phyloP scores from a whole-genome alignment of 1,140 invertebrate genomes.

The Hyphantria cunea region DNA sequence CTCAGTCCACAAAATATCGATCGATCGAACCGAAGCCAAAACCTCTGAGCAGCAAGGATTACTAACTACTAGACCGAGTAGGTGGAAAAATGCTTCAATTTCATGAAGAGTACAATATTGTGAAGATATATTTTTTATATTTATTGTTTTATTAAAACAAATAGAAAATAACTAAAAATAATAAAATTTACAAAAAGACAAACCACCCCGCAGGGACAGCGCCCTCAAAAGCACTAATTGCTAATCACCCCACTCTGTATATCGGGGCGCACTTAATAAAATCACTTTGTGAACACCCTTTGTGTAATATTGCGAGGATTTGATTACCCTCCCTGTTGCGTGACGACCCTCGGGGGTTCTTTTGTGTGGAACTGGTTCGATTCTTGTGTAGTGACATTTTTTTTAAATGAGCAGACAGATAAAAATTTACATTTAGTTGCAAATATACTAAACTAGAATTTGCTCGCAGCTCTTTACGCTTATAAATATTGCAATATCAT shows the following conservation, averaged over 20 bases:
- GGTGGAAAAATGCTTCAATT: not conserved
- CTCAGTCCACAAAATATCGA: too few relatives aligned
- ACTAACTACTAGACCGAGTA: not conserved
- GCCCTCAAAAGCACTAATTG: conserved; percentile 9
- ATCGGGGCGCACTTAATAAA: conserved; percentile 22
- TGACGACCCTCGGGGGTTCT: not conserved
- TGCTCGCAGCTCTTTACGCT: too few relatives aligned
- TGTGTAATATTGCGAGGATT: conserved; percentile 18
- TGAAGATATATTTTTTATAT: not conserved
- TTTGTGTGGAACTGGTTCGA: not conserved
- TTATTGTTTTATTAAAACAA: not conserved
- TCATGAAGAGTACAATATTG: not conserved
- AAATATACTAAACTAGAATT: too few relatives aligned
- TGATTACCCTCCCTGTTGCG: conserved; percentile 9
- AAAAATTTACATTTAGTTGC: not conserved
- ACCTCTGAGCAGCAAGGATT: not conserved
- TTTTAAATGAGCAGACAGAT: conserved; percentile 11
- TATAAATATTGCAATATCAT: not conserved
- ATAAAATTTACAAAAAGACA: conserved; percentile 11
- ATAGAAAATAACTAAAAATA: conserved; percentile 16
- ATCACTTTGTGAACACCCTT: conserved; percentile 25
- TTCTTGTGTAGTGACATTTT: not conserved
- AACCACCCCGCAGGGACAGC: not conserved
- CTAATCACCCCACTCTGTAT: conserved; percentile 22
- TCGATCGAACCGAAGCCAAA: too few relatives aligned